These are phyloP conservation scores for Pocillopora meandrina DNA, from an alignment of 92 coral and sea anemone genomes.

Conservation along the genomic window DNA sequence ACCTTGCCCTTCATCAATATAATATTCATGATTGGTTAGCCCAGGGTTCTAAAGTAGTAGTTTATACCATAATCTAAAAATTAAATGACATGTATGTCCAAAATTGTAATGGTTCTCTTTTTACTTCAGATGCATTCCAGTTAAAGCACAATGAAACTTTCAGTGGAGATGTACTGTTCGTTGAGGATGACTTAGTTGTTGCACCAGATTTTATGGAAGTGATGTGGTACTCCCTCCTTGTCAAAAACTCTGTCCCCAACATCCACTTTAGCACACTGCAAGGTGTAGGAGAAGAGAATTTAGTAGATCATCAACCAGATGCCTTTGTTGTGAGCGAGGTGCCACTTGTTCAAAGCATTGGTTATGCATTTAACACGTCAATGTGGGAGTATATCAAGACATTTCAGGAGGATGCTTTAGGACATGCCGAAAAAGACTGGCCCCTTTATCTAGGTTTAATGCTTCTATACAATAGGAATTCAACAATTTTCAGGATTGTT, in stretches of 20 bases:
- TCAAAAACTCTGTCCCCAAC: slow-evolving; percentile 77
- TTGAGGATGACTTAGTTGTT: slow-evolving; percentile 91
- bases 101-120: neutral
- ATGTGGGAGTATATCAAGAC: slow-evolving; percentile 91
- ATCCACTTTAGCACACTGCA: slow-evolving; percentile 82
- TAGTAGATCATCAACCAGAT: slow-evolving; percentile 90
- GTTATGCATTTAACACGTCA: slow-evolving; percentile 88
- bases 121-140: slow-evolving; percentile 74
- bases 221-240: slow-evolving; percentile 81
- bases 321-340: slow-evolving; percentile 88
- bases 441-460: slow-evolving; percentile 85
- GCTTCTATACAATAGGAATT: slow-evolving; percentile 81
- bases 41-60: too few species aligned
- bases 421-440: slow-evolving; percentile 85
- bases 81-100: neutral
- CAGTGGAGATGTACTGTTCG: slow-evolving; percentile 85
- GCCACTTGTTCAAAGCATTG: slow-evolving; percentile 85
- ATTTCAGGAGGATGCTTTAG: slow-evolving; percentile 14
- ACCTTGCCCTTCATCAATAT: too few species aligned
- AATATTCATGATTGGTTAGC: too few species aligned
- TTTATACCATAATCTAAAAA: too few species aligned
- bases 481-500: slow-evolving; percentile 74
- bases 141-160: slow-evolving; percentile 74
- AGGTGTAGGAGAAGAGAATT: slow-evolving; percentile 87
- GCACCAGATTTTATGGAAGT: slow-evolving; percentile 96